Conservation (phyloP, 2,113 vertebrate genomes). For the Echinops telfairi region DNA sequence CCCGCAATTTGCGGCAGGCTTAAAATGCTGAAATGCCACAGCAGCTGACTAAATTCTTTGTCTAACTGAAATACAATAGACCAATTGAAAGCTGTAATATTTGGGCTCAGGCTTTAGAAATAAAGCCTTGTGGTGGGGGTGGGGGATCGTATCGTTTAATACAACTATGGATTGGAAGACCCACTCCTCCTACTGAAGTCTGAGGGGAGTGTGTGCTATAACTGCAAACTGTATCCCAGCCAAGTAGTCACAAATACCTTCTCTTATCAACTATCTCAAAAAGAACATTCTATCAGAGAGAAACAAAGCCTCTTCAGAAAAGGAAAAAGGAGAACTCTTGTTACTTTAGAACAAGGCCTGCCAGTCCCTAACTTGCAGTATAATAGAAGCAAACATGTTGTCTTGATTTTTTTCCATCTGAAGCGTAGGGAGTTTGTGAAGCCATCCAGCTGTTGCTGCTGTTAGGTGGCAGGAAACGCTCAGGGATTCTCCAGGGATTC, state of each 20-base stretch:
- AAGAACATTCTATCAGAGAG: conserved; percentile 55
- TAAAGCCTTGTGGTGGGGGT: conserved; percentile 45
- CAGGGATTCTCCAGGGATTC: not conserved
- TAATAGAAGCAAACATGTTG: conserved; percentile 62
- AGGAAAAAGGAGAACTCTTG: not conserved
- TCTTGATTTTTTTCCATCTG: conserved; percentile 54
- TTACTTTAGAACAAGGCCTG: conserved; percentile 60
- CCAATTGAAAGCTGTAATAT: conserved; percentile 71
- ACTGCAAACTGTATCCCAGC: conserved; percentile 39
- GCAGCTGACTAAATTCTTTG: conserved; percentile 75
- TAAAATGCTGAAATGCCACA: conserved; percentile 73
- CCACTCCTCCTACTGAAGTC: not conserved
- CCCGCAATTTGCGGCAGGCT: conserved; percentile 61
- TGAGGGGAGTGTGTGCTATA: not conserved
- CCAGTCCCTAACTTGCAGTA: not conserved
- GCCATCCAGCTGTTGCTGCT: too few relatives aligned
- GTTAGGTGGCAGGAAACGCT: not conserved
- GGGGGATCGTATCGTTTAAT: not conserved
- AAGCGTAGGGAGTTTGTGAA: conserved; percentile 50
- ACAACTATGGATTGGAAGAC: conserved; percentile 21
- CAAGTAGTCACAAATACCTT: conserved; percentile 52
- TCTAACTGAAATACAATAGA: conserved; percentile 72
- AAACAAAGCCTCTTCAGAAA: conserved; percentile 62
- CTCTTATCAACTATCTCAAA: conserved; percentile 48
- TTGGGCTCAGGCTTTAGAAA: conserved; percentile 66